Conservation (phyloP, 2,797 vertebrate species). For the Tachyglossus aculeatus region DNA sequence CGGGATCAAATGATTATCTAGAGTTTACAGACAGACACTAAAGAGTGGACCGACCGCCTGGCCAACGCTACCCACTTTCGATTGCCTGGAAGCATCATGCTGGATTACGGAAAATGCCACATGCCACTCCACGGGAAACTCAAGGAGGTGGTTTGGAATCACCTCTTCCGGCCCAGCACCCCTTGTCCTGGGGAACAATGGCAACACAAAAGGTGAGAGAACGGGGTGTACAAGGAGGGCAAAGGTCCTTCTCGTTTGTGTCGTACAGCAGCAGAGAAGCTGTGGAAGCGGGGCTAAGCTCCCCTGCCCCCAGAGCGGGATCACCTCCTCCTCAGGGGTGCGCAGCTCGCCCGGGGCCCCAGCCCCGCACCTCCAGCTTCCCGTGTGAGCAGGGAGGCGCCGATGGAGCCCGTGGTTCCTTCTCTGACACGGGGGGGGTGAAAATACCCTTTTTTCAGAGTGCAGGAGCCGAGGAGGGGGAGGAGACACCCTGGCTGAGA, state of each 20-base stretch:
- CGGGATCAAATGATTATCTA: constrained; percentile 23
- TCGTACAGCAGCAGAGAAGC: constrained; percentile 59
- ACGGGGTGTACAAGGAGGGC: constrained; percentile 22
- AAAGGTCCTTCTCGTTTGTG: constrained; percentile 17
- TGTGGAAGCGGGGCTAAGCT: constrained; percentile 54
- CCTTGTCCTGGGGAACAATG: constrained; percentile 11
- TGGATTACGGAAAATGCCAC: constrained; percentile 38
- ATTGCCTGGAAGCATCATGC: constrained; percentile 41
- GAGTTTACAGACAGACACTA: constrained; percentile 27
- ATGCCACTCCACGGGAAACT: background rate
- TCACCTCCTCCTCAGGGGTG: constrained; percentile 10
- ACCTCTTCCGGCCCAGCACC: constrained; percentile 54
- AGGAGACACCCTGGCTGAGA: fast-evolving
- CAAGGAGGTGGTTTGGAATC: constrained; percentile 9
- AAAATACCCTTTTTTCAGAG: constrained; percentile 1
- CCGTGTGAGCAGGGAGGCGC: background rate
- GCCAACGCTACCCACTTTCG: constrained; percentile 49
- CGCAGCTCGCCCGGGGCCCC: background rate
- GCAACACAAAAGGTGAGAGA: background rate
- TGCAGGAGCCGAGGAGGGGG: background rate
- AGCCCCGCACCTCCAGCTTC: background rate
- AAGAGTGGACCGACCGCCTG: constrained; percentile 46
- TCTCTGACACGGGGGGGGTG: background rate
- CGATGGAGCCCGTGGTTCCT: background rate
- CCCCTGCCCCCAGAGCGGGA: constrained; percentile 58